These are phyloP conservation scores for Malthinus flaveolus DNA, from an alignment of 2,888 invertebrate genomes.

Conservation along the genomic window DNA sequence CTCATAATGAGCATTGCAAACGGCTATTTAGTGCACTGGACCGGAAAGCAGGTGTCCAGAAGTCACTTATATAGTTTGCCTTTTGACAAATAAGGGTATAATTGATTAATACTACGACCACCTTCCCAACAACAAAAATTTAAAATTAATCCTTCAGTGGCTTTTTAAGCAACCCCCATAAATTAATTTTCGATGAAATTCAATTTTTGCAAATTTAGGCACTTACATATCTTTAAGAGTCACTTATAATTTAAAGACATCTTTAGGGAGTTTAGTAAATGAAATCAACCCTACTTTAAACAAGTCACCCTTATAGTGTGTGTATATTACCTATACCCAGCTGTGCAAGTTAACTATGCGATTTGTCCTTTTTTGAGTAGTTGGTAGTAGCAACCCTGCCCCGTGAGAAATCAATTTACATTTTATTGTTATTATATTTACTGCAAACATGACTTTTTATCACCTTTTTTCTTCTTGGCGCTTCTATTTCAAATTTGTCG, in stretches of 20 bases:
- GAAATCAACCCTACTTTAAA: slow-evolving; percentile 18
- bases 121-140: not conserved
- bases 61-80: slow-evolving; percentile 50
- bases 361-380: slow-evolving; percentile 41
- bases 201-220: not conserved
- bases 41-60: slow-evolving; percentile 54
- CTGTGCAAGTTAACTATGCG: slow-evolving; percentile 42
- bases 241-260: slow-evolving; percentile 8
- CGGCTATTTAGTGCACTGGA: slow-evolving; percentile 54
- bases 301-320: slow-evolving; percentile 17
- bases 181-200: not conserved
- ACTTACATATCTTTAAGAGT: not conserved
- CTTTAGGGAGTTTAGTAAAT: slow-evolving; percentile 17
- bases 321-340: slow-evolving; percentile 39
- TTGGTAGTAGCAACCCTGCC: slow-evolving; percentile 40
- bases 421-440: slow-evolving; percentile 55
- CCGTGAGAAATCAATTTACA: slow-evolving; percentile 54
- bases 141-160: not conserved
- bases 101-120: slow-evolving; percentile 39
- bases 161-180: no score
- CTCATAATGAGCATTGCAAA: slow-evolving; percentile 52
- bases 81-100: slow-evolving; percentile 49
- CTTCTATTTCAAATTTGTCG: slow-evolving; percentile 42
- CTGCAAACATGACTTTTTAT: slow-evolving; percentile 49
- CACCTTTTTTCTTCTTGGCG: slow-evolving; percentile 35